These are phyloP conservation scores for Eciton burchellii DNA, from an alignment of 1,140 invertebrate species.

Conservation along the genomic window DNA sequence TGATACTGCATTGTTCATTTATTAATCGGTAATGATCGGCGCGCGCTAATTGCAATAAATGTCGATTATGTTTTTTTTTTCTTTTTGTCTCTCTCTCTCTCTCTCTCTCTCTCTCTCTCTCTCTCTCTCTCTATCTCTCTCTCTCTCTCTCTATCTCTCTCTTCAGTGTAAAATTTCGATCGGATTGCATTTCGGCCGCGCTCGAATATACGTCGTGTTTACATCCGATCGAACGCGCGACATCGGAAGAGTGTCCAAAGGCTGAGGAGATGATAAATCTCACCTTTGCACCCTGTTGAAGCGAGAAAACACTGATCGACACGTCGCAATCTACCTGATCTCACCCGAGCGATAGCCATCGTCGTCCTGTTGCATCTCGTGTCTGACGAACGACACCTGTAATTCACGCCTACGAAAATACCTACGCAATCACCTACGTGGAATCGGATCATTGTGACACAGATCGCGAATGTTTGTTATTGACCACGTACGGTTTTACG, in stretches of 20 bases:
- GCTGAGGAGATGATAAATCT: not conserved
- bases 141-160: not conserved
- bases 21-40: conserved; percentile 48
- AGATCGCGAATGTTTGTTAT: conserved; percentile 61
- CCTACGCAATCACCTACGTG: conserved; percentile 67
- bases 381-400: conserved; percentile 64
- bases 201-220: not conserved
- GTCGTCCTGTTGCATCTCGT: conserved; percentile 7
- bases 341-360: conserved; percentile 2
- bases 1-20: conserved; percentile 35
- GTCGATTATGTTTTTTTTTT: not conserved
- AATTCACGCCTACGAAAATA: conserved; percentile 70
- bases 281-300: not conserved
- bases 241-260: not conserved
- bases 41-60: conserved; percentile 20
- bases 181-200: not conserved
- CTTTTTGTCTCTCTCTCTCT: conserved; percentile 31
- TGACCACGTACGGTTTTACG: not conserved
- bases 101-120: not conserved
- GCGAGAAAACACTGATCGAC: not conserved
- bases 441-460: conserved; percentile 57
- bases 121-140: conserved; percentile 34
- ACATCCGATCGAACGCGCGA: not conserved
- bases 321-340: not conserved
- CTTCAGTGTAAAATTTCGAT: too few relatives aligned